phyloP scores from a whole-genome alignment of 2,113 vertebrate species.

The Pao palembangensis region DNA sequence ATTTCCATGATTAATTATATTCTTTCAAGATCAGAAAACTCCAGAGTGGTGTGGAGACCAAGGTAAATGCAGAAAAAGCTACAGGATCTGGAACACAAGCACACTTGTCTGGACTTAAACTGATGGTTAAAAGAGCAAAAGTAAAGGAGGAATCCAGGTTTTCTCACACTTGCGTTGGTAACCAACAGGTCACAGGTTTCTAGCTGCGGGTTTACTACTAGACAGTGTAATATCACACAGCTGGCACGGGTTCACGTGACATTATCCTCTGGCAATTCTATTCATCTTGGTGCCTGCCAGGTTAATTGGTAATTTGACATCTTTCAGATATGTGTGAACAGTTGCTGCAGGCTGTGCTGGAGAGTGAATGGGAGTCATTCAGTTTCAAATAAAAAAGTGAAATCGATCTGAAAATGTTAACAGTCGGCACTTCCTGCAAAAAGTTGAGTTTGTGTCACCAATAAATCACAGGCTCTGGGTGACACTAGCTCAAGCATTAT shows the following conservation, averaged over 20 bases:
- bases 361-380: slow-evolving; percentile 37
- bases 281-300: slow-evolving; percentile 1
- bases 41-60: too few relatives aligned
- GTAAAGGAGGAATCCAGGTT: too few relatives aligned
- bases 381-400: slow-evolving; percentile 24
- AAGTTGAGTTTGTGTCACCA: neutral
- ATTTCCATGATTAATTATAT: too few relatives aligned
- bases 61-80: too few relatives aligned
- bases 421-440: slow-evolving; percentile 7
- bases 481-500: neutral
- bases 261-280: neutral
- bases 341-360: slow-evolving; percentile 33
- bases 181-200: neutral
- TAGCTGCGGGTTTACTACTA: neutral
- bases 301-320: slow-evolving; percentile 59
- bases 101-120: too few relatives aligned
- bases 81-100: too few relatives aligned
- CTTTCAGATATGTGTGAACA: slow-evolving; percentile 26
- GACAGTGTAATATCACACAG: slow-evolving; percentile 6
- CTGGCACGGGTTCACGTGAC: slow-evolving; percentile 1
- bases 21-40: too few relatives aligned
- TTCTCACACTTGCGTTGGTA: neutral
- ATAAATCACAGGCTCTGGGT: neutral
- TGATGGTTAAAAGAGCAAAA: too few relatives aligned
- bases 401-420: slow-evolving; percentile 25